Conservation (phyloP, 2,888 invertebrate species). For the Tolmerus cingulatus region DNA sequence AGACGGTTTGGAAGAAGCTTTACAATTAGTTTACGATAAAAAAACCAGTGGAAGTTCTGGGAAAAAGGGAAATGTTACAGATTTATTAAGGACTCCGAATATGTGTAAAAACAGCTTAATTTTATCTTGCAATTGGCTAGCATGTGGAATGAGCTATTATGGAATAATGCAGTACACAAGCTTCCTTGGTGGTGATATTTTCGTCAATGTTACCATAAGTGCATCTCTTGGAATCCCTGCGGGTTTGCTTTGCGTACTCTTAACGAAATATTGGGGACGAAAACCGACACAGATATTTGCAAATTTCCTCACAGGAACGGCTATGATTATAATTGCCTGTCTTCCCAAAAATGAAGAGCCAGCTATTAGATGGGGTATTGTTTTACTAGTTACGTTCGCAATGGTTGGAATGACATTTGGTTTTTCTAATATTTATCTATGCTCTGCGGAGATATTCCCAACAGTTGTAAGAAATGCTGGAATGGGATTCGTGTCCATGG, state of each 20-base stretch:
- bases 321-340: conserved; percentile 72
- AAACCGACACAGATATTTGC: conserved; percentile 72
- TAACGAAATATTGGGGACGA: conserved; percentile 72
- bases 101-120: conserved; percentile 75
- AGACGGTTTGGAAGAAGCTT: conserved; percentile 63
- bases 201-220: conserved; percentile 83
- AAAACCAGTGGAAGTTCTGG: conserved; percentile 56
- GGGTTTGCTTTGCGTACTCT: conserved; percentile 71
- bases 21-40: conserved; percentile 64
- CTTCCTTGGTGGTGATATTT: conserved; percentile 81
- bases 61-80: conserved; percentile 68
- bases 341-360: conserved; percentile 57
- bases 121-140: conserved; percentile 82
- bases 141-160: conserved; percentile 86
- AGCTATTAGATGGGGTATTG: conserved; percentile 64
- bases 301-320: conserved; percentile 69
- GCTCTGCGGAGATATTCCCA: conserved; percentile 88
- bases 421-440: conserved; percentile 87
- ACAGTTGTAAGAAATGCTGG: conserved; percentile 88
- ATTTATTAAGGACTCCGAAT: conserved; percentile 74
- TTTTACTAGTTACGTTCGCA: conserved; percentile 75
- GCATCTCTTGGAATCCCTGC: conserved; percentile 75
- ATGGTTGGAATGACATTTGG: conserved; percentile 83
- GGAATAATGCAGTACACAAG: conserved; percentile 88
- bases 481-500: conserved; percentile 84